These are phyloP conservation scores for human DNA, from an alignment of 2,113 vertebrate genomes.

Conservation along the genomic window DNA sequence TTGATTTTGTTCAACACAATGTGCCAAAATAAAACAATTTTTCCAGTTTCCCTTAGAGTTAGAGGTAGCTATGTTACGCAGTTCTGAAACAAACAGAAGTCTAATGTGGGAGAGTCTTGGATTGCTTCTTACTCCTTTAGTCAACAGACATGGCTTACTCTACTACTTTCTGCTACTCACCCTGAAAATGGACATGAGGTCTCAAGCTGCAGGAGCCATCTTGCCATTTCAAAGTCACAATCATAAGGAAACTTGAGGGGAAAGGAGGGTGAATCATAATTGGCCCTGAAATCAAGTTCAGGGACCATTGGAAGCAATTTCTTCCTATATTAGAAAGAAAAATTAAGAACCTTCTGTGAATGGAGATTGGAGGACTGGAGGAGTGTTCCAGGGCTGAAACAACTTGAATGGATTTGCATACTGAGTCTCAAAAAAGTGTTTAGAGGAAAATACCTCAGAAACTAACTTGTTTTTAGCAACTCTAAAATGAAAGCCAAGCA, in stretches of 20 bases:
- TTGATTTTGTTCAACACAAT: not conserved
- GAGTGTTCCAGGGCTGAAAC: not conserved
- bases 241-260: not conserved
- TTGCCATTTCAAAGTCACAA: not conserved
- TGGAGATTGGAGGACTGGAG: fast-evolving
- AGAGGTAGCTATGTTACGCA: not conserved
- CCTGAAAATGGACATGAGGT: not conserved
- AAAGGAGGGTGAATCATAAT: not conserved
- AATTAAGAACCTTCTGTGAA: not conserved
- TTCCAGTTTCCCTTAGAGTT: not conserved
- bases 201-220: not conserved
- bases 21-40: not conserved
- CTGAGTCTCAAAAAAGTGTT: not conserved
- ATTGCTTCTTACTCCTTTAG: not conserved
- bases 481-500: not conserved
- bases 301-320: not conserved
- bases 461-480: not conserved
- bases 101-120: not conserved
- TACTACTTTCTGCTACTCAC: not conserved
- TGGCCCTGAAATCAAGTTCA: not conserved
- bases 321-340: not conserved
- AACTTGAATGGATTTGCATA: not conserved
- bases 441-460: not conserved
- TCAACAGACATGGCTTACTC: not conserved
- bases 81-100: not conserved